Evolutionary conservation across 2,888 invertebrate species (phyloP).

Genomic region (Euplagia quadripunctaria): DNA sequence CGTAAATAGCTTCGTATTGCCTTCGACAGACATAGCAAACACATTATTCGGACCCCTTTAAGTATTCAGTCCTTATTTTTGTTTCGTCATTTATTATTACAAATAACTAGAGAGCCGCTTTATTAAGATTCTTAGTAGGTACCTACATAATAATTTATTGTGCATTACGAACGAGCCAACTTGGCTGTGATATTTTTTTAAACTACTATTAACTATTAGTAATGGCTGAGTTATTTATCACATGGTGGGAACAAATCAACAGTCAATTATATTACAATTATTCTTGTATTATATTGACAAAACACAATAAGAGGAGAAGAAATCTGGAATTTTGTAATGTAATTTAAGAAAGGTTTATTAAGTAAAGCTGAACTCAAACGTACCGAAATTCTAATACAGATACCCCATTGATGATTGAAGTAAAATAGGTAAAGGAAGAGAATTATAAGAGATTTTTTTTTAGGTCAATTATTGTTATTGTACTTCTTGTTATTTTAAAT

Average conservation of each 20-base stretch:
- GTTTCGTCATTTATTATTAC: slow-evolving; percentile 81
- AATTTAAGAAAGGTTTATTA: background rate
- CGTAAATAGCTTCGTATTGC: slow-evolving; percentile 46
- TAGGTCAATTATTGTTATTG: too few relatives aligned
- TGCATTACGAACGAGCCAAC: slow-evolving; percentile 57
- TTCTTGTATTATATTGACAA: background rate
- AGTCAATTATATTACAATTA: background rate
- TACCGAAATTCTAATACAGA: too few relatives aligned
- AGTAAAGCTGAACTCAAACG: background rate
- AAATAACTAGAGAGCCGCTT: slow-evolving; percentile 75
- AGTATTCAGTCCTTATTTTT: slow-evolving; percentile 80
- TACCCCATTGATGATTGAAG: too few relatives aligned
- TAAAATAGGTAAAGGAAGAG: background rate
- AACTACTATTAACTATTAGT: slow-evolving; percentile 23
- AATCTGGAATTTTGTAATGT: background rate
- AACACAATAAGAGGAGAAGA: background rate
- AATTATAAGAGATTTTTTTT: too few relatives aligned
- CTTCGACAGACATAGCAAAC: slow-evolving; percentile 42
- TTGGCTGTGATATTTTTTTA: slow-evolving; percentile 72
- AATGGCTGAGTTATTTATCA: slow-evolving; percentile 31
- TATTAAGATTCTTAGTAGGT: slow-evolving; percentile 79
- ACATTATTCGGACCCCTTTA: slow-evolving; percentile 62
- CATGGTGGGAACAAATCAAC: background rate
- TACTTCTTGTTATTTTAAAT: too few relatives aligned
- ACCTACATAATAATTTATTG: slow-evolving; percentile 64